phyloP scores from a whole-genome alignment of 2,888 invertebrate species.

The Nomada ruficornis region DNA sequence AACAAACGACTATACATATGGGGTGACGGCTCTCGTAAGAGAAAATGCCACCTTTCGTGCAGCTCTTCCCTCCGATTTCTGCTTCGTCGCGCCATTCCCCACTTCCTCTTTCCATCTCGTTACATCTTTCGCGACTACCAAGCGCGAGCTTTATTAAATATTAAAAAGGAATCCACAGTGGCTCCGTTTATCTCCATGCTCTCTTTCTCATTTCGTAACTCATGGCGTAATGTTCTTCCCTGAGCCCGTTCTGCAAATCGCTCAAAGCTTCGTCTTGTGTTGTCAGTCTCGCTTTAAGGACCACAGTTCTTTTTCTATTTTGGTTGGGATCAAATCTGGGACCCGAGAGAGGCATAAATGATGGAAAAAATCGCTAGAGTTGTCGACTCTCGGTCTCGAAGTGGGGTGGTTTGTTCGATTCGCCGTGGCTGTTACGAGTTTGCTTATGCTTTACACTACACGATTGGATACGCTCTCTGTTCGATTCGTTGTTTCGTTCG shows the following conservation, averaged over 20 bases:
- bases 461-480: no score
- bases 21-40: slow-evolving; percentile 34
- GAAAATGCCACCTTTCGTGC: slow-evolving; percentile 42
- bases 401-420: no score
- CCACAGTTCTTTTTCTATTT: not conserved
- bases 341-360: no score
- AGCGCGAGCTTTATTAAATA: slow-evolving; percentile 59
- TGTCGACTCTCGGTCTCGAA: no score
- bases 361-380: no score
- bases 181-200: slow-evolving; percentile 11
- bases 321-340: no score
- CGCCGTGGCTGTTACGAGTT: no score
- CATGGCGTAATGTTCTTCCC: slow-evolving; percentile 10
- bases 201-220: slow-evolving; percentile 17
- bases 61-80: not conserved
- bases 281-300: not conserved
- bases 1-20: slow-evolving; percentile 42
- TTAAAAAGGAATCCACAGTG: slow-evolving; percentile 53
- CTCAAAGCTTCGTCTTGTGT: not conserved
- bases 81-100: not conserved
- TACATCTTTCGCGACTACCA: slow-evolving; percentile 42
- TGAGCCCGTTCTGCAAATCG: slow-evolving; percentile 23
- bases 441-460: no score
- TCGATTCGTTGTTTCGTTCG: no score
- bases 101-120: slow-evolving; percentile 40